Base-by-base conservation (phyloP, 2,888 invertebrate genomes). In the Neria commutata region DNA sequence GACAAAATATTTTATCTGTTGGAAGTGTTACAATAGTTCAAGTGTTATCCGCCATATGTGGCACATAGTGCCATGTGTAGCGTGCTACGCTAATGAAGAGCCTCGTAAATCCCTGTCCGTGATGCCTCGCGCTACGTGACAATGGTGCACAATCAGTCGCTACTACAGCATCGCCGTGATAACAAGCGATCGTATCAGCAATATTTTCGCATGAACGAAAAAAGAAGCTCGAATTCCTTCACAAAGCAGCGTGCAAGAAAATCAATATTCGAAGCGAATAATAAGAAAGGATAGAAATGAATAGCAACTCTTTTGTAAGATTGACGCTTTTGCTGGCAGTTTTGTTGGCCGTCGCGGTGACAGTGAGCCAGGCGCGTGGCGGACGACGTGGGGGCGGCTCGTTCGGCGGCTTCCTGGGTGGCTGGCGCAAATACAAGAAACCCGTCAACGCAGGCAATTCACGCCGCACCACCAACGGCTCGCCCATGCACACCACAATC, bases 351-450 rank as follows among this genome's bases (percentile, higher is more conserved):
- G 59, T 62, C 23, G 61, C 60, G 2, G 24, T 25, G 26, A 24
- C 26, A 29, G 21, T 34, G 37, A 17, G 63, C 29, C 68, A 63
- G n/a, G 72, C 72, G 17, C 77, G 77, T 11, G 78, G 78, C 17
- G 75, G 75, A 0, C 77, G 77, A 8, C 74, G 77, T 25, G 74
- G 78, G 26, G 72, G 77, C 3, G 78, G 77, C 33, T 76, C 77
- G 2, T 71, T 77, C 4, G 77, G 77, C 1, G 75, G 77, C n/a
- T 62, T 76, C 1, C 77, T 77, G 16, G 74, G 76, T 3, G 71
- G 76, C 21, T 78, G 78, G 74, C 75, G 77, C 10, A 76, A 76
- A 52, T 72, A 76, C 57, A 77, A 77, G 65, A 77, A 77, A 50
- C 75, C 76, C 8, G 67, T 73, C 0, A 69, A 70, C 0, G 65